Conservation (phyloP, 2,113 vertebrate species). For the Ranitomeya variabilis region DNA sequence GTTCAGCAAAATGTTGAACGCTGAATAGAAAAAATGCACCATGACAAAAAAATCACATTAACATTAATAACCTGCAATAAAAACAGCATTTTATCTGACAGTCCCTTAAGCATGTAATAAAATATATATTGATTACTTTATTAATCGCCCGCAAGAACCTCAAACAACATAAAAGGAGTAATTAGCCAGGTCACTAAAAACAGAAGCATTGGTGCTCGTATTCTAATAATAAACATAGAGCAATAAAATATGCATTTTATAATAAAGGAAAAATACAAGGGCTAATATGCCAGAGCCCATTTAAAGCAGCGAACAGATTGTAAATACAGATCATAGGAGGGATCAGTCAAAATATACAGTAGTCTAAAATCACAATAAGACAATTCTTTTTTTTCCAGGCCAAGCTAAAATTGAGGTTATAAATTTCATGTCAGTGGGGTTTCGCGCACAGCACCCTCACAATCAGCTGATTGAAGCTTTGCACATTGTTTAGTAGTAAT, state of each 20-base stretch:
- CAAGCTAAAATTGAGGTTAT: no score
- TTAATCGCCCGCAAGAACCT: background rate
- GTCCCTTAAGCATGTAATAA: background rate
- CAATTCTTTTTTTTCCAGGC: no score
- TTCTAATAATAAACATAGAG: background rate
- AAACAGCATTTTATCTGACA: background rate
- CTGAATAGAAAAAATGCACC: background rate
- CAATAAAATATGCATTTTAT: background rate
- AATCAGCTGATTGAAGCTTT: no score
- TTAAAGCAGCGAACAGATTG: background rate
- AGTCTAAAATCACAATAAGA: no score
- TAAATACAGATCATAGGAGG: background rate
- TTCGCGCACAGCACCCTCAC: no score
- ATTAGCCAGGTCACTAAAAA: background rate
- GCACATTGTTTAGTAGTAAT: no score
- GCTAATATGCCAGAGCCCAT: background rate
- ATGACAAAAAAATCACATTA: background rate
- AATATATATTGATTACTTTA: slow-evolving; percentile 4
- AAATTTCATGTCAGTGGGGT: no score
- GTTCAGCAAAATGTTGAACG: background rate
- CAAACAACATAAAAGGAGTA: background rate
- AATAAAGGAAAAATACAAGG: background rate
- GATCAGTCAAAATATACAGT: background rate
- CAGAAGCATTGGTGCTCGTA: background rate
- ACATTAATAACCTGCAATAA: background rate